Conservation (phyloP, 2,797 vertebrate species). For the Oceanodroma leucorhoa region DNA sequence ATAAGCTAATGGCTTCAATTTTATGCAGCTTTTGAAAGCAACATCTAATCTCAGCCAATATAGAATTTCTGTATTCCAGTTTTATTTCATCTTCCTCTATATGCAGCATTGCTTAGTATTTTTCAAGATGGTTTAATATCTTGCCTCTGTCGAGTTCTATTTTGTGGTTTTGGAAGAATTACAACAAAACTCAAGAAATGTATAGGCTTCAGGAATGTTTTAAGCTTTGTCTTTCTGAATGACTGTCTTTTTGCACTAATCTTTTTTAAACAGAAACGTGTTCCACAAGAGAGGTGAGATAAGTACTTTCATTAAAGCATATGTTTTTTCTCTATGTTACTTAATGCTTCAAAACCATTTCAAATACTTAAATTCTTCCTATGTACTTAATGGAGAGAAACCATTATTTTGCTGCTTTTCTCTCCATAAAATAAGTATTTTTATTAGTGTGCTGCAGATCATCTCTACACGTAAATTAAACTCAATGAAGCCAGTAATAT, state of each 20-base stretch:
- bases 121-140: neutral
- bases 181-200: neutral
- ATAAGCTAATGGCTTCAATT: neutral
- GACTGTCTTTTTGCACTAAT: neutral
- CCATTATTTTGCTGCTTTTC: neutral
- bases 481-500: neutral
- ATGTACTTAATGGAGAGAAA: neutral
- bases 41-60: neutral
- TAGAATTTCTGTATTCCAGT: neutral
- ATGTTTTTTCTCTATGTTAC: neutral
- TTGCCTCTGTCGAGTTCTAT: neutral
- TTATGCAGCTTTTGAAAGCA: conserved; percentile 21
- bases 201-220: neutral
- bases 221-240: neutral
- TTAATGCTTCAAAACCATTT: neutral
- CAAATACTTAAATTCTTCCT: neutral
- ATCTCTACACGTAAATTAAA: neutral
- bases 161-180: neutral
- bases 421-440: neutral
- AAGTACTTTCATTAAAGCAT: neutral
- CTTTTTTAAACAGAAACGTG: neutral
- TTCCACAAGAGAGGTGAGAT: neutral
- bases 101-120: neutral
- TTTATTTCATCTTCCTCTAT: neutral
- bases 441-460: neutral